A percentile compares a stretch with the other conserved stretches of the same genome.
Evolutionary conservation across 2,113 vertebrate genomes (phyloP).

Genomic region (Lagopus muta): DNA sequence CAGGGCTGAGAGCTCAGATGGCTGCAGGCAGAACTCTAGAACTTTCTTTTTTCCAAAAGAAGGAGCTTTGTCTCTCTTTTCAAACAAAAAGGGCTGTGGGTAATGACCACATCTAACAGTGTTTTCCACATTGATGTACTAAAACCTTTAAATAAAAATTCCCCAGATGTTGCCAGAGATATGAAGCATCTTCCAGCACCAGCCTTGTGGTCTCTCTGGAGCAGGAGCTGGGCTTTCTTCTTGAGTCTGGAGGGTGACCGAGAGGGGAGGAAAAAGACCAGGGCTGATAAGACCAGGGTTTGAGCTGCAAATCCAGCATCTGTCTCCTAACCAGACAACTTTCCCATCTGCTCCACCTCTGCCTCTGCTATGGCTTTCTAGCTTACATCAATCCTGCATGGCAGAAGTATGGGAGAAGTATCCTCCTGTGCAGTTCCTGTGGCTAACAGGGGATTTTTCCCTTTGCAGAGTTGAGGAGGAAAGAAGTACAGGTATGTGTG

Average conservation of each 20-base stretch:
- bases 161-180: neutral
- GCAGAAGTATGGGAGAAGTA: neutral
- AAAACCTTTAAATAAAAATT: neutral
- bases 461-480: neutral
- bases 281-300: neutral
- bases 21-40: neutral
- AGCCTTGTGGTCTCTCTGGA: neutral
- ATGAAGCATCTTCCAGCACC: slow-evolving; percentile 8
- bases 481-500: neutral
- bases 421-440: neutral
- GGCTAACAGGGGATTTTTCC: neutral
- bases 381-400: neutral
- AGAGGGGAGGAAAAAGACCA: neutral
- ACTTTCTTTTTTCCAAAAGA: neutral
- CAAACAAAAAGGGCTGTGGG: neutral
- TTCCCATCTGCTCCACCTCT: neutral
- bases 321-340: neutral
- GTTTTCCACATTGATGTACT: neutral
- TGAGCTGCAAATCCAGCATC: neutral
- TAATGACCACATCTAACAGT: slow-evolving; percentile 16
- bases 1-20: neutral
- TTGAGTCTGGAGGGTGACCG: neutral
- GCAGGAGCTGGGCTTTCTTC: neutral
- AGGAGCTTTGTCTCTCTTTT: neutral
- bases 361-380: too few species aligned